Percentiles rank a stretch among this genome's conserved stretches.
These are phyloP conservation scores for Lasioglossum marginatum DNA, from an alignment of 2,888 invertebrate species.

Conservation along the genomic window DNA sequence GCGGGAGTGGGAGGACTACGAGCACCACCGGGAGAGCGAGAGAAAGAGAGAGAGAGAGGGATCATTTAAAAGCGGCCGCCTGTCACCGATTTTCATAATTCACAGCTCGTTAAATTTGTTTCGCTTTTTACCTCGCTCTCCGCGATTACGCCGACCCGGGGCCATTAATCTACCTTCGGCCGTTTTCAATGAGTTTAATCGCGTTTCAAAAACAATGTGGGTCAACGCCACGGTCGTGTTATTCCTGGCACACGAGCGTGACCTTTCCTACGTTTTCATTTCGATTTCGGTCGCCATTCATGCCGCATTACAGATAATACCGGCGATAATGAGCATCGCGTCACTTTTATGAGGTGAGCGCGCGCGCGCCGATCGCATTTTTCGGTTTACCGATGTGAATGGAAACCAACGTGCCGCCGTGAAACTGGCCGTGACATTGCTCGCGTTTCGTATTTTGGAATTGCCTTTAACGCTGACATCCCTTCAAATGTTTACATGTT, in stretches of 20 bases:
- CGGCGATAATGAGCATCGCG: constrained; percentile 64
- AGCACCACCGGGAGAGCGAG: not conserved
- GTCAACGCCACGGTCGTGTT: constrained; percentile 73
- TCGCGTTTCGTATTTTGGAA: not conserved
- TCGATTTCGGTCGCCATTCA: constrained; percentile 74
- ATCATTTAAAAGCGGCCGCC: constrained; percentile 72
- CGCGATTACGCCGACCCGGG: constrained; percentile 72
- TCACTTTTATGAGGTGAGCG: constrained; percentile 47
- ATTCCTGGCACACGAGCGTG: constrained; percentile 73
- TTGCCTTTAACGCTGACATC: not conserved
- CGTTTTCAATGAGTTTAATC: constrained; percentile 78
- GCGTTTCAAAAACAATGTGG: constrained; percentile 78
- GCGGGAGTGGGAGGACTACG: constrained; percentile 14
- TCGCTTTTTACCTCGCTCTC: constrained; percentile 76
- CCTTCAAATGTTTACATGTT: not conserved
- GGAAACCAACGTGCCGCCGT: not conserved
- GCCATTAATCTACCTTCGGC: constrained; percentile 77
- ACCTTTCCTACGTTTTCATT: constrained; percentile 75
- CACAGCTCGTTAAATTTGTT: constrained; percentile 82
- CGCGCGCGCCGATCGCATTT: constrained; percentile 32
- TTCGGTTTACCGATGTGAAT: constrained; percentile 37
- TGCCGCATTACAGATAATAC: constrained; percentile 64
- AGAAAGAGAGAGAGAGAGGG: constrained; percentile 27
- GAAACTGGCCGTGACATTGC: constrained; percentile 35
- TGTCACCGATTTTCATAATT: constrained; percentile 83